phyloP scores from a whole-genome alignment of 2,113 vertebrate genomes.

The Passer montanus region DNA sequence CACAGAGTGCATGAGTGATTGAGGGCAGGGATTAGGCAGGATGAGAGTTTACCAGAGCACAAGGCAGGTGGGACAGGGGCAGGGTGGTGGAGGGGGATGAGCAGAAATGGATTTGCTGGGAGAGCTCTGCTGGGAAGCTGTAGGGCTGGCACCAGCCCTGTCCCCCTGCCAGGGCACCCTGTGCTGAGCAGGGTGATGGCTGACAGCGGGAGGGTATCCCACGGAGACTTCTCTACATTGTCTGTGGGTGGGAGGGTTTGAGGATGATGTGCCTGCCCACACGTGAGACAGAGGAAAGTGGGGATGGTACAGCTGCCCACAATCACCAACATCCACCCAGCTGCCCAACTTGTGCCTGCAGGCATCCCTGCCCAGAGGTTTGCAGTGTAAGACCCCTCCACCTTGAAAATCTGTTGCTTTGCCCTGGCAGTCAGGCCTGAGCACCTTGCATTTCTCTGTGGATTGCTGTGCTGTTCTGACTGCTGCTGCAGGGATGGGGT shows the following conservation, averaged over 20 bases:
- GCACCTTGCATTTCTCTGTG: not conserved
- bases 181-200: not conserved
- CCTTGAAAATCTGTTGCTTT: rapidly evolving
- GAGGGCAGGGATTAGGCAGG: not conserved
- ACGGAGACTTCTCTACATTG: not conserved
- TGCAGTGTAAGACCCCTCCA: not conserved
- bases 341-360: not conserved
- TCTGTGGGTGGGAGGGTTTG: not conserved
- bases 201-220: not conserved
- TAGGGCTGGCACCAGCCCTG: not conserved
- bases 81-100: not conserved
- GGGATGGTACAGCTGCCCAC: not conserved
- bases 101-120: not conserved
- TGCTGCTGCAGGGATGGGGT: not conserved
- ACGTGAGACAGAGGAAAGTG: rapidly evolving
- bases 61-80: not conserved
- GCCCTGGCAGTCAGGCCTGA: not conserved
- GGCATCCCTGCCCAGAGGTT: not conserved
- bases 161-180: not conserved
- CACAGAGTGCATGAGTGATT: not conserved
- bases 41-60: not conserved
- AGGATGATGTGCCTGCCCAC: not conserved
- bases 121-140: not conserved
- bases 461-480: not conserved
- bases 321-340: not conserved